phyloP scores from a whole-genome alignment of 2,113 vertebrate genomes.

The Petrocephalus microphthalmus region DNA sequence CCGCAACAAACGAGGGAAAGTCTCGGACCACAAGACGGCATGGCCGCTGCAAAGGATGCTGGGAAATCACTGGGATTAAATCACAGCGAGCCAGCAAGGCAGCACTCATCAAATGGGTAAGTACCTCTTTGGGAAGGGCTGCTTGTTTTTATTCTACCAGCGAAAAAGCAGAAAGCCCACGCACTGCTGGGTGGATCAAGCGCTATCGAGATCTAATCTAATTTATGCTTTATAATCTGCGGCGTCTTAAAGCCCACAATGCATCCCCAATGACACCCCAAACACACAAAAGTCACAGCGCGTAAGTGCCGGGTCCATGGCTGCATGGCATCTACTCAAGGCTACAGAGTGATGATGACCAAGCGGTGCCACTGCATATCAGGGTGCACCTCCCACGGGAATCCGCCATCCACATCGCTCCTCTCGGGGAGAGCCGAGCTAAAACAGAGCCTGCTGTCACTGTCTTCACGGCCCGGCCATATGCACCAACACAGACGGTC shows the following conservation, averaged over 20 bases:
- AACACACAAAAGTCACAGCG: not conserved
- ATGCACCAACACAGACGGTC: not conserved
- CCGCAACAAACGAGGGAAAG: not conserved
- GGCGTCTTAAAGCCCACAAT: not conserved
- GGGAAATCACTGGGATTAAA: not conserved
- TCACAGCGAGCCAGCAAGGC: not conserved
- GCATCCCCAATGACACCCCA: not conserved
- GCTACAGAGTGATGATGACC: not conserved
- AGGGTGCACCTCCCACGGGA: not conserved
- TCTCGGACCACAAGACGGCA: not conserved
- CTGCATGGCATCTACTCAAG: not conserved
- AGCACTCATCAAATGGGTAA: not conserved
- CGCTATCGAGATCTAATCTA: not conserved
- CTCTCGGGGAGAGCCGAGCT: not conserved
- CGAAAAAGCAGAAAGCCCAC: not conserved
- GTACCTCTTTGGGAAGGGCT: not conserved
- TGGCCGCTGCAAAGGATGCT: not conserved
- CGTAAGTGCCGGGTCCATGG: not conserved
- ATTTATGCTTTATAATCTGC: conserved; percentile 4
- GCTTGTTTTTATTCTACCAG: not conserved
- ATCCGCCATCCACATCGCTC: not conserved
- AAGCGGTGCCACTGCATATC: not conserved
- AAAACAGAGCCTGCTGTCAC: not conserved
- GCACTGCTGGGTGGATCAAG: not conserved
- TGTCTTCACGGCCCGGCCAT: not conserved